phyloP scores from a whole-genome alignment of 2,797 vertebrate genomes.

The Chromis chromis region DNA sequence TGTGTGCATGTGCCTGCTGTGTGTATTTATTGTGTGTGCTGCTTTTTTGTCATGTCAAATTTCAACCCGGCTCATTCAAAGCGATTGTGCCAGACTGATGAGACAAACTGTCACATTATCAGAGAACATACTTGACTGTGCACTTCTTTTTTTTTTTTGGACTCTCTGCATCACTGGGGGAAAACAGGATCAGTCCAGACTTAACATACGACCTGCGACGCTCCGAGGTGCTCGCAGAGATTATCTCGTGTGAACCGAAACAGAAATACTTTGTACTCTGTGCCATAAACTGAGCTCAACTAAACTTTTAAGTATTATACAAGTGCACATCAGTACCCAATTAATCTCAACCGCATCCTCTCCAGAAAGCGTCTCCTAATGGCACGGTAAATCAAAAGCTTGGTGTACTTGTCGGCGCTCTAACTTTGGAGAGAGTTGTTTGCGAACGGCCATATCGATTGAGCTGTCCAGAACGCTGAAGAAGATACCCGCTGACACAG shows the following conservation, averaged over 20 bases:
- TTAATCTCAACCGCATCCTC: slow-evolving; percentile 41
- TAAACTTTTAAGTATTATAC: slow-evolving; percentile 33
- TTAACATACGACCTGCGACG: slow-evolving; percentile 6
- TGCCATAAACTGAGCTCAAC: slow-evolving; percentile 13
- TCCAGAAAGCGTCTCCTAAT: slow-evolving; percentile 25
- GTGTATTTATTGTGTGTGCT: slow-evolving; percentile 7
- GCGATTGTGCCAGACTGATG: slow-evolving; percentile 50
- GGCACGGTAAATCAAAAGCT: slow-evolving; percentile 49
- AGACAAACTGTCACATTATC: slow-evolving; percentile 59
- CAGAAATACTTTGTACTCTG: background rate
- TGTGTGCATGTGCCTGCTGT: slow-evolving; percentile 4
- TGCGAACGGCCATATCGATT: slow-evolving; percentile 37
- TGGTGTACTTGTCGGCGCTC: background rate
- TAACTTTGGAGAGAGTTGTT: slow-evolving; percentile 33
- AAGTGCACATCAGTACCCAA: slow-evolving; percentile 18
- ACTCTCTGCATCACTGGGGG: background rate
- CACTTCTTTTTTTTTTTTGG: background rate
- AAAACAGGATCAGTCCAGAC: background rate
- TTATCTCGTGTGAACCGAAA: background rate
- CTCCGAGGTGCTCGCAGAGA: slow-evolving; percentile 2
- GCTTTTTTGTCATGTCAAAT: slow-evolving; percentile 43
- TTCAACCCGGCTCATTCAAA: slow-evolving; percentile 32
- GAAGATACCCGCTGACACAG: slow-evolving; percentile 27
- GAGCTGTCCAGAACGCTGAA: slow-evolving; percentile 28
- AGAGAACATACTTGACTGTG: background rate